Base-by-base conservation (phyloP, 1,140 invertebrate genomes). In the Habropoda laboriosa region DNA sequence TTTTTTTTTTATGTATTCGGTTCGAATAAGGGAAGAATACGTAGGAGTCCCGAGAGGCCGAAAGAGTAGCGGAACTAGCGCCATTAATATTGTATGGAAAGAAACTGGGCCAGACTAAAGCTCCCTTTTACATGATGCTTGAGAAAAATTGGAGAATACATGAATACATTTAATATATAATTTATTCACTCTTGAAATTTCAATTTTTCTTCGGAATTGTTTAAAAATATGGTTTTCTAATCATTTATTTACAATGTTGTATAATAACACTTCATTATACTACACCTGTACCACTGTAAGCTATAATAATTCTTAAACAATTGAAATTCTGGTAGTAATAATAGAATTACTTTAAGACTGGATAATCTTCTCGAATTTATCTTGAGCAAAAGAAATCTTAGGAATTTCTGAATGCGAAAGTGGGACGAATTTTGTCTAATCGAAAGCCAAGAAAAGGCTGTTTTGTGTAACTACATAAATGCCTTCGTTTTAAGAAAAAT, bases 401-500 rank as follows among this genome's bases (percentile, higher is more conserved):
- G 16, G 10, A 8, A 21, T 55, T n/a, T 3, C 1, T 16, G 3
- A 38, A 24, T 45, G 13, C 30, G 40, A 68, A 76, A 76, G 73
- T 45, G n/a, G 49, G 68, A 30, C 51, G 24, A 27, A 49, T 6
- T 55, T 53, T 61, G 35, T 57, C 35, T 55, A 35, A 45, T 68
- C 51, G 73, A 67, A 67, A 76, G 49, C 49, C 13, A 68, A 35
- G 24, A 66, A 51, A 74, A 64, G 35, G 30, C n/a, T n/a, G n/a
- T n/a, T n/a, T n/a, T n/a, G n/a, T n/a, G n/a, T n/a, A n/a, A n/a
- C n/a, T n/a, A n/a, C n/a, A n/a, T n/a, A n/a, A n/a, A n/a, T n/a
- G n/a, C n/a, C n/a, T 24, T 18, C 0, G 27, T 30, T 24, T 67
- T 0, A n/a, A n/a, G n/a, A n/a, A n/a, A n/a, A n/a, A n/a, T n/a